These are phyloP conservation scores for Porites divaricata DNA, from an alignment of 92 coral and sea anemone species.

Conservation along the genomic window DNA sequence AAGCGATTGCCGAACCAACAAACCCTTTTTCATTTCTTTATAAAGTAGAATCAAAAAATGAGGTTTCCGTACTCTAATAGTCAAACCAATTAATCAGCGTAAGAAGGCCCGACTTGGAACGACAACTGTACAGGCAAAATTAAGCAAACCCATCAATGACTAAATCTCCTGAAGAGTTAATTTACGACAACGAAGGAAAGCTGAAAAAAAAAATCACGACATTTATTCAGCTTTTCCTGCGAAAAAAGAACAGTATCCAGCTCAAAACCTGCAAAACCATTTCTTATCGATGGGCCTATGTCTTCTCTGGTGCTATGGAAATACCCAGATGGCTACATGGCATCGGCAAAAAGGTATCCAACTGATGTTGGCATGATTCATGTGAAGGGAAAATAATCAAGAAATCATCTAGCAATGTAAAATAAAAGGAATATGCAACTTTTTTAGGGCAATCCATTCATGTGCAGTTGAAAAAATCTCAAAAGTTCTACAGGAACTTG, in stretches of 20 bases:
- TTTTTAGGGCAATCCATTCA: not conserved
- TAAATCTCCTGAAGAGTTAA: not conserved
- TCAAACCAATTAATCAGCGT: too few relatives aligned
- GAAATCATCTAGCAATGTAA: slow-evolving; percentile 41
- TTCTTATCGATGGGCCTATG: too few relatives aligned
- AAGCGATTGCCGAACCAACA: slow-evolving; percentile 25
- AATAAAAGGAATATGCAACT: not conserved
- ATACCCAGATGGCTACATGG: not conserved
- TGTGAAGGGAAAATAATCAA: slow-evolving; percentile 45
- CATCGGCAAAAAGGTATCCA: slow-evolving; percentile 31
- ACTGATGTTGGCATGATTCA: slow-evolving; percentile 21
- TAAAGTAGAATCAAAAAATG: not conserved
- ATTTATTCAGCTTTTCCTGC: slow-evolving; percentile 21
- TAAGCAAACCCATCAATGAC: not conserved
- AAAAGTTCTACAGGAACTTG: too few relatives aligned
- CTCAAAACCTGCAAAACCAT: too few relatives aligned
- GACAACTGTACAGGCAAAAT: not conserved
- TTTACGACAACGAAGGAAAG: not conserved
- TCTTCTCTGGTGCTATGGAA: too few relatives aligned
- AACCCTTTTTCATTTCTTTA: slow-evolving; percentile 5
- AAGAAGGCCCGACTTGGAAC: too few relatives aligned
- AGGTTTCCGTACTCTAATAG: too few relatives aligned
- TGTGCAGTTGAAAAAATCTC: too few relatives aligned
- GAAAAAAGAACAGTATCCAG: too few relatives aligned
- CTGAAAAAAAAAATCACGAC: not conserved